A percentile compares a stretch with the other conserved stretches of the same genome.
phyloP scores from a whole-genome alignment of 2,113 vertebrate genomes.

The Eulemur macaco region DNA sequence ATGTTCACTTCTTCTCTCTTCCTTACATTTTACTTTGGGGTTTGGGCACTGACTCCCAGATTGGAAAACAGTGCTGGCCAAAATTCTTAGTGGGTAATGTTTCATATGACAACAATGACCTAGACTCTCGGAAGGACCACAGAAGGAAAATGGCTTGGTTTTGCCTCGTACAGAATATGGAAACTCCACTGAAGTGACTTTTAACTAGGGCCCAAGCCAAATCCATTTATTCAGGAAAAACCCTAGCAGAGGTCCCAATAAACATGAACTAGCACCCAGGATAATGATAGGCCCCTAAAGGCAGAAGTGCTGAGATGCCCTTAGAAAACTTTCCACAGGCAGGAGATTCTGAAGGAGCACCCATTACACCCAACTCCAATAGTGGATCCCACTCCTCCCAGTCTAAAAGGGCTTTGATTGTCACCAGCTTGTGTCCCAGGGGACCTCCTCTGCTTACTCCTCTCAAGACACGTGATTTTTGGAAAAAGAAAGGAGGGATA shows the following conservation, averaged over 20 bases:
- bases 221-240: slow-evolving; percentile 10
- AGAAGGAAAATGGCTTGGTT: neutral
- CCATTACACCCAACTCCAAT: neutral
- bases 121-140: neutral
- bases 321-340: neutral
- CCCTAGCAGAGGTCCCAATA: neutral
- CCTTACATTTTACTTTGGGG: neutral
- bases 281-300: neutral
- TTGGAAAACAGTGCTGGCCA: neutral
- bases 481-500: neutral
- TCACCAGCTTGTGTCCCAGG: neutral
- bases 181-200: slow-evolving; percentile 27
- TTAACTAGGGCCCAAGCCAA: slow-evolving; percentile 17
- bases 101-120: neutral
- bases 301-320: neutral
- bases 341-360: neutral
- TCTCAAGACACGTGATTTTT: neutral
- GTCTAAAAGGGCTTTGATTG: neutral
- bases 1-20: neutral
- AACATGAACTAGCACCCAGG: neutral
- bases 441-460: neutral
- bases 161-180: neutral
- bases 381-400: neutral
- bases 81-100: neutral
- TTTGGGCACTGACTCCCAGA: slow-evolving; percentile 6